Evolutionary conservation across 2,888 invertebrate genomes (phyloP).

Genomic region (Trissoscelio sp.): DNA sequence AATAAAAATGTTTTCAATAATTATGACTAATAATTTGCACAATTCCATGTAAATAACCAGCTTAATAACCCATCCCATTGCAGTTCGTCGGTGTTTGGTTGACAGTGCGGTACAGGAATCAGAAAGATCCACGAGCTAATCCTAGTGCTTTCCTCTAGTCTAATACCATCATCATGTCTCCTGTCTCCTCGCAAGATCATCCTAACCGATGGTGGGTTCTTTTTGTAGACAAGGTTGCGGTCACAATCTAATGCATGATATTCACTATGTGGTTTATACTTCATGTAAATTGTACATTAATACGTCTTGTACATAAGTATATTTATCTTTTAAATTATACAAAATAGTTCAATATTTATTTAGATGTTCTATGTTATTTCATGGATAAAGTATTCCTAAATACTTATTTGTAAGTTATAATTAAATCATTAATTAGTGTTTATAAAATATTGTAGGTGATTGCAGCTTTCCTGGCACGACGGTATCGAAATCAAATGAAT

Average conservation of each 20-base stretch:
- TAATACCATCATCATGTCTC: slow-evolving; percentile 83
- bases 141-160: slow-evolving; percentile 98
- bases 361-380: no score
- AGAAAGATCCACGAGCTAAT: slow-evolving; percentile 98
- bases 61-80: slow-evolving; percentile 77
- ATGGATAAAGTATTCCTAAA: no score
- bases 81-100: slow-evolving; percentile 99
- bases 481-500: slow-evolving; percentile 92
- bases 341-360: no score
- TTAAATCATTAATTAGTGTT: no score
- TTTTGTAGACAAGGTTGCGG: slow-evolving; percentile 71
- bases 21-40: no score
- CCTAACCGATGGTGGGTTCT: slow-evolving; percentile 82
- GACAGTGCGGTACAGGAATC: slow-evolving; percentile 98
- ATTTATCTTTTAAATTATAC: no score
- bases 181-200: slow-evolving; percentile 81
- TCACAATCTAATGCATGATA: slow-evolving; percentile 36
- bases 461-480: slow-evolving; percentile 91
- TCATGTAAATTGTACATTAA: no score
- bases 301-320: no score
- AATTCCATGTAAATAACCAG: slow-evolving; percentile 43
- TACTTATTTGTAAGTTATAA: no score
- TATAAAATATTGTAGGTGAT: slow-evolving; percentile 87
- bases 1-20: no score
- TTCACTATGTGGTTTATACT: no score